Base-by-base conservation (phyloP, 2,888 invertebrate species). In the Macrosiphum euphorbiae region DNA sequence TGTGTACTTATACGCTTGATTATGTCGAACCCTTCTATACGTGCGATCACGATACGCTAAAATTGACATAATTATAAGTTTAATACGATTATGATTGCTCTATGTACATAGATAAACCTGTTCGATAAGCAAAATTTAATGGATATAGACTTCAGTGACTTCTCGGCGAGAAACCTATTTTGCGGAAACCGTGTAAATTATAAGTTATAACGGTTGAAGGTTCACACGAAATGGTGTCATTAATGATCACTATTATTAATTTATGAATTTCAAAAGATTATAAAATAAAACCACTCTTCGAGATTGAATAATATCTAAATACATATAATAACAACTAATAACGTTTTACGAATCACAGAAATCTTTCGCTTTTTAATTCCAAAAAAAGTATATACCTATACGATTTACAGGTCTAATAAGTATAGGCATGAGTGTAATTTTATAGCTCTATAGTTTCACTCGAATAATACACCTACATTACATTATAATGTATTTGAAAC, bases 101-200 rank as follows among this genome's bases (percentile, higher is more conserved):
- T 55, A 88, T 58, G 13, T 28, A 55, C 41, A 35, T 26, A 55
- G n/a, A 44, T 3, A 89, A 89, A 89, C 89, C 89, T 55, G 89
- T 89, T 58, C 44, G 28, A 58, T 88, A 52, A 86, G 47, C 24
- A 50, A 26, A 35, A 11, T 78, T 20, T 24, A 88, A 52, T 88
- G n/a, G 52, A 88, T 41, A 41, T 55, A 88, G 88, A 55, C 35
- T 52, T 35, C 35, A 55, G 35, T 41, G 13, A 88, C 41, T 52
- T 55, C 41, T 88, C 26, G 26, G 13, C 26, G 55, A 41, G 44
- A 89, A 58, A 89, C 28, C 28, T 44, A 41, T 55, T 58, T 89
- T 89, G 44, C 41, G 89, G 89, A 89, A 89, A 89, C 58, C 28
- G 28, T 24, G 55, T n/a, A 47, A 47, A 78, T 78, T 78, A 78